These are phyloP conservation scores for Eriosoma lanigerum DNA, from an alignment of 1,140 invertebrate genomes.

Conservation along the genomic window DNA sequence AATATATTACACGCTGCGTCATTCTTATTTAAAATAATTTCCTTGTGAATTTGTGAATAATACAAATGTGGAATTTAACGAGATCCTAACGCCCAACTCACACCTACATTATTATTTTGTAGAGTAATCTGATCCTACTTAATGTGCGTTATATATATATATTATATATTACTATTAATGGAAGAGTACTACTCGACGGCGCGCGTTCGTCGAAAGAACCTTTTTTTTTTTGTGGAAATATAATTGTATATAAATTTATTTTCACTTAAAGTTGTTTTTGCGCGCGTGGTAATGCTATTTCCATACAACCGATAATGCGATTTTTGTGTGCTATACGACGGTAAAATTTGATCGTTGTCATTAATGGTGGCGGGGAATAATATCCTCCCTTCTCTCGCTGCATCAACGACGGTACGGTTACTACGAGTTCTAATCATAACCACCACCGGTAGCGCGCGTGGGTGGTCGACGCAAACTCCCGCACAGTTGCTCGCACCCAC, in stretches of 20 bases:
- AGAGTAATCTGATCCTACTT: too few species aligned
- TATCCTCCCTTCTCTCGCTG: not conserved
- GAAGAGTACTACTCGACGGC: not conserved
- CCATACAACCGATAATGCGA: not conserved
- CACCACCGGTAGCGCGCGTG: not conserved
- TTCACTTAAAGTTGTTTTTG: not conserved
- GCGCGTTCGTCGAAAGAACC: not conserved
- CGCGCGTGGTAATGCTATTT: not conserved
- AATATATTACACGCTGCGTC: too few species aligned
- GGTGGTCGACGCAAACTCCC: not conserved
- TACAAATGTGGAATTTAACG: too few species aligned
- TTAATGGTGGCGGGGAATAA: not conserved
- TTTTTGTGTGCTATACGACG: not conserved
- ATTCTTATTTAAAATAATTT: too few species aligned
- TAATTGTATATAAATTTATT: not conserved
- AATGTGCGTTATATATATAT: too few species aligned
- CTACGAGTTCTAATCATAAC: too few species aligned
- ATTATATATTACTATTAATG: not conserved
- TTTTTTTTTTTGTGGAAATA: not conserved
- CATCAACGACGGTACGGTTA: not conserved
- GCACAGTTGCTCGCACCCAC: too few species aligned
- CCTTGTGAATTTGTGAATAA: too few species aligned
- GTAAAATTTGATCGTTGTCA: not conserved
- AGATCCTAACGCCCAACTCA: too few species aligned
- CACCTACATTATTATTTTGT: too few species aligned